Conservation (phyloP, 2,113 vertebrate genomes). For the Atherinomorus stipes region DNA sequence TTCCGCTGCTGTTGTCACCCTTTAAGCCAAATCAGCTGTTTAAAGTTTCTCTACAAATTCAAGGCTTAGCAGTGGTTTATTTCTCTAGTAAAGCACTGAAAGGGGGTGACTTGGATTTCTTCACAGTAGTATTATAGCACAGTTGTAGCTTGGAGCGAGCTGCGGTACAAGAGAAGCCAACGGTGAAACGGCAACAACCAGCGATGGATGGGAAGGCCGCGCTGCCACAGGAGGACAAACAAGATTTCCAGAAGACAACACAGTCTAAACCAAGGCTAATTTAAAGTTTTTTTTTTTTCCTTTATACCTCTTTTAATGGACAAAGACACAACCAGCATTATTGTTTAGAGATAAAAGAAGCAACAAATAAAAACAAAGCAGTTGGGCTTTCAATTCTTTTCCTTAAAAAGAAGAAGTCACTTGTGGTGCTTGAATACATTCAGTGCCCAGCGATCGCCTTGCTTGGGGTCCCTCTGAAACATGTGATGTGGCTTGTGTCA, state of each 20-base stretch:
- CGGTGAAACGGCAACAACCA: not conserved
- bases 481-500: constrained; percentile 59
- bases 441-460: constrained; percentile 61
- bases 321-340: constrained; percentile 55
- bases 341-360: constrained; percentile 36
- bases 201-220: constrained; percentile 27
- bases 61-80: constrained; percentile 58
- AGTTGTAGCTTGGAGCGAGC: constrained; percentile 39
- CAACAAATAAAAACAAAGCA: constrained; percentile 35
- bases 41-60: constrained; percentile 29
- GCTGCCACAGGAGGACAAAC: constrained; percentile 31
- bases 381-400: constrained; percentile 47
- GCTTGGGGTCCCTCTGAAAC: constrained; percentile 43
- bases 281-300: constrained; percentile 19
- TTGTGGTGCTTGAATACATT: constrained; percentile 82
- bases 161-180: constrained; percentile 21
- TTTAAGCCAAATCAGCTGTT: constrained; percentile 22
- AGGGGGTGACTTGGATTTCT: constrained; percentile 42
- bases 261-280: constrained; percentile 26
- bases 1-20: constrained; percentile 24
- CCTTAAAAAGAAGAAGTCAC: constrained; percentile 74
- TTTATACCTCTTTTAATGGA: constrained; percentile 8
- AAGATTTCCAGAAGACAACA: constrained; percentile 15
- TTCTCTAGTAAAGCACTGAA: constrained; percentile 34
- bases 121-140: constrained; percentile 72